Conservation (phyloP, 1,140 invertebrate species). For the Ptiloglossa arizonensis region DNA sequence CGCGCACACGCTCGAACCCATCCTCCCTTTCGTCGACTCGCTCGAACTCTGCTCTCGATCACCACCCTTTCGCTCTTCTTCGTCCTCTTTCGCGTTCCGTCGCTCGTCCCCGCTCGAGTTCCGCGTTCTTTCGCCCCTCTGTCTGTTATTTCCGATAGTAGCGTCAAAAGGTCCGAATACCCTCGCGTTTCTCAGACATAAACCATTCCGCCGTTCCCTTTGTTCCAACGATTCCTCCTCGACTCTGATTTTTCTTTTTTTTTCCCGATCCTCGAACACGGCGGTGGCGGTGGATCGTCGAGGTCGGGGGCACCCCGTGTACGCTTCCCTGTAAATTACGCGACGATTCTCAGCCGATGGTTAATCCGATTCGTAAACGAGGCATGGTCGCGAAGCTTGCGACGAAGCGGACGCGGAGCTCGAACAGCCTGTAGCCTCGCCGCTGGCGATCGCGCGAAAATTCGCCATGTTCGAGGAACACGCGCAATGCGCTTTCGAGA, state of each 20-base stretch:
- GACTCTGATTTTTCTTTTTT: slow-evolving; percentile 11
- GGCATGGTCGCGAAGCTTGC: background rate
- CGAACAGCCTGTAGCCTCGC: slow-evolving; percentile 42
- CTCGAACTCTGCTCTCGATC: slow-evolving; percentile 43
- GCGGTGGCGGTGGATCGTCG: background rate
- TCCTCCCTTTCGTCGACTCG: slow-evolving; percentile 29
- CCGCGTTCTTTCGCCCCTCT: background rate
- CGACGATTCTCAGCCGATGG: slow-evolving; percentile 1
- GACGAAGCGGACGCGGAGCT: slow-evolving; percentile 19
- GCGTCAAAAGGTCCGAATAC: slow-evolving; percentile 38
- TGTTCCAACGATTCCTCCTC: slow-evolving; percentile 26
- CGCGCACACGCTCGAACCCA: background rate
- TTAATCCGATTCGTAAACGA: slow-evolving; percentile 39
- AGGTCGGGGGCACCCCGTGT: background rate
- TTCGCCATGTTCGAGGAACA: slow-evolving; percentile 9
- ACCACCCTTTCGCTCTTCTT: slow-evolving; percentile 19
- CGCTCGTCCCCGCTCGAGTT: background rate
- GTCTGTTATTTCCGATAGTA: slow-evolving; percentile 10
- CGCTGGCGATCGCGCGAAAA: slow-evolving; percentile 7
- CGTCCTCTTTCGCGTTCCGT: background rate
- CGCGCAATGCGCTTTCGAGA: slow-evolving; percentile 1
- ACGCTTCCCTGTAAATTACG: slow-evolving; percentile 9
- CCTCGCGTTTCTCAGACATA: slow-evolving; percentile 24
- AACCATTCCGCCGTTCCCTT: slow-evolving; percentile 26
- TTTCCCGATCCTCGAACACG: too few species aligned